Evolutionary conservation across 2,113 vertebrate species (phyloP), one percentile per base, ranked within the genome.

Genomic region (Vireo altiloquus): DNA sequence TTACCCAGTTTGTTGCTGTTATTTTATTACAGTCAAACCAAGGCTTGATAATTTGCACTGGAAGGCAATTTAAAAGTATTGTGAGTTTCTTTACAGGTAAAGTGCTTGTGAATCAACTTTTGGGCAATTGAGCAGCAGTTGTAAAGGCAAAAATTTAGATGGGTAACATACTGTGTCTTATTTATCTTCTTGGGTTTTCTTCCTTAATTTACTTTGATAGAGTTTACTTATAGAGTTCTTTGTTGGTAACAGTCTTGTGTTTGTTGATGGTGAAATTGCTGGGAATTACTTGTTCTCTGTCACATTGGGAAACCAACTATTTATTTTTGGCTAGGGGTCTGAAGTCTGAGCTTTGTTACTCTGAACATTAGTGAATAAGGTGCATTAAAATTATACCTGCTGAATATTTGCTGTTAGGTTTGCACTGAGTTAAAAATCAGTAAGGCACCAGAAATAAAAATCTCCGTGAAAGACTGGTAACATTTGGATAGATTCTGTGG

Each of bases 81-180:
- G 0, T 31, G 75, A 59, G n/a, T 82, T 91, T 72, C 25, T 92
- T 63, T 92, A 30, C 0, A 0, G 13, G 52, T 11, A 22, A 44
- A 49, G 24, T 7, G 22, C 35, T 79, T 71, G 15, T 75, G 82
- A 90, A 65, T 74, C 50, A 54, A 56, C 18, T 66, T 82, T 90
- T 71, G 24, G 65, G 31, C 22, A n/a, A 59, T 77, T 80, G 52
- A 63, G 12, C 15, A 14, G n/a, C 71, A 75, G 16, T 40, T 75
- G 27, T 71, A 76, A 79, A 68, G 47, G 39, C 37, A 70, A 37
- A 89, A 89, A 33, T 37, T 14, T 22, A 80, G 59, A 31, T 65
- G 40, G 21, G 10, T 87, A 82, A 42, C 17, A 4, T 68, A 28
- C 21, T 56, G 10, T 64, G 2, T 79, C 8, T 50, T 71, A 27